A percentile compares a stretch with the other conserved stretches of the same genome.
Conservation (phyloP, 1,140 invertebrate genomes). For the Bilobella aurantiaca region DNA sequence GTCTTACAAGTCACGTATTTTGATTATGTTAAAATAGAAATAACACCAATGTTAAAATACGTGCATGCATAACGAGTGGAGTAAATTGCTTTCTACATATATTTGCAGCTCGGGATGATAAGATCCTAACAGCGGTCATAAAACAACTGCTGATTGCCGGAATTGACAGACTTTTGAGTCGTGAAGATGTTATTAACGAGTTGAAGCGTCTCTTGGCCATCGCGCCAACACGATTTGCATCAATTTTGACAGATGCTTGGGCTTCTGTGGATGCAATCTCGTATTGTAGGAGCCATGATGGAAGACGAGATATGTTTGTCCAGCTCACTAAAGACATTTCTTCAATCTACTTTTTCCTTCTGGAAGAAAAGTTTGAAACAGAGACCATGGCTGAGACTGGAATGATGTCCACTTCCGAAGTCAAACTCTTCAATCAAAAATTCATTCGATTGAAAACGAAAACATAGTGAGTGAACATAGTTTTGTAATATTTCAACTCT, state of each 20-base stretch:
- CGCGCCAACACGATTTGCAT: not conserved
- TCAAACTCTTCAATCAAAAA: constrained; percentile 80
- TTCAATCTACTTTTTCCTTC: constrained; percentile 1
- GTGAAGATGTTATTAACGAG: not conserved
- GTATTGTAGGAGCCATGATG: not conserved
- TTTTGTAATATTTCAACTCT: constrained; percentile 16
- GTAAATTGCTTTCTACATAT: too few relatives aligned
- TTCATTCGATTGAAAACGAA: constrained; percentile 98
- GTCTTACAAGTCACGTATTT: too few relatives aligned
- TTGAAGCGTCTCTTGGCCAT: not conserved
- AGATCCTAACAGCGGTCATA: too few relatives aligned
- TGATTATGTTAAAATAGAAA: too few relatives aligned
- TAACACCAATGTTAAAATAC: too few relatives aligned
- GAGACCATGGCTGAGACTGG: constrained; percentile 84
- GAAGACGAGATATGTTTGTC: not conserved
- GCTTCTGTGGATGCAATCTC: not conserved
- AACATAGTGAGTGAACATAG: constrained; percentile 67
- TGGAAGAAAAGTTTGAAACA: constrained; percentile 76
- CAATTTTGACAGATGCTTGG: not conserved
- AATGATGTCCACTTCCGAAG: constrained; percentile 64
- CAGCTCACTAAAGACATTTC: not conserved
- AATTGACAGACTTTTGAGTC: not conserved
- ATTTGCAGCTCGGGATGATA: too few relatives aligned
- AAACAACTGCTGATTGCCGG: not conserved
- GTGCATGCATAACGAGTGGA: too few relatives aligned